Conservation (phyloP, 2,888 invertebrate genomes). For the Exocentrus adspersus region DNA sequence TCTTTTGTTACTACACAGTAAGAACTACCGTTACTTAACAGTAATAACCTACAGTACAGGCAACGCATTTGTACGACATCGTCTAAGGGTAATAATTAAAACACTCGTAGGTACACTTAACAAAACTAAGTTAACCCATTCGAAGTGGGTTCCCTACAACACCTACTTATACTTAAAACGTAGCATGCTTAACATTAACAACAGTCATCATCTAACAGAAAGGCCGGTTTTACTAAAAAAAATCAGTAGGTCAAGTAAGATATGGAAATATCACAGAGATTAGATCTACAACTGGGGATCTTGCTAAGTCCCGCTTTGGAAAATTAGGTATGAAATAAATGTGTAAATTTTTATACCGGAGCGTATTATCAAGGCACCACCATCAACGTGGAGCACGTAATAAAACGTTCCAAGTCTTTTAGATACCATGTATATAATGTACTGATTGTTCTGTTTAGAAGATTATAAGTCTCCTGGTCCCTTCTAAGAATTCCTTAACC, state of each 20-base stretch:
- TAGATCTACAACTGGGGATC: conserved; percentile 5
- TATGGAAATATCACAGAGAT: conserved; percentile 26
- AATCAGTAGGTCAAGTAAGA: conserved; percentile 15
- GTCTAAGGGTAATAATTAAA: no score
- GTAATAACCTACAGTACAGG: conserved; percentile 6
- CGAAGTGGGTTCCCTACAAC: no score
- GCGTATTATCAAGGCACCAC: neutral
- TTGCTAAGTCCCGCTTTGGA: neutral
- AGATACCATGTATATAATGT: neutral
- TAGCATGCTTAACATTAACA: conserved; percentile 21
- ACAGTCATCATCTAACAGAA: conserved; percentile 16
- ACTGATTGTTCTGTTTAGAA: conserved; percentile 13
- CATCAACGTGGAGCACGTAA: neutral
- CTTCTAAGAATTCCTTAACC: conserved; percentile 9
- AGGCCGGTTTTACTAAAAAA: conserved; percentile 12
- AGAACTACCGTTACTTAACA: conserved; percentile 3
- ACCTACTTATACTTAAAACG: conserved; percentile 9
- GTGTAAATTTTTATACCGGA: neutral
- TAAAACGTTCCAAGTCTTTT: neutral
- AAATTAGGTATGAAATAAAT: conserved; percentile 6
- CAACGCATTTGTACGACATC: conserved; percentile 14
- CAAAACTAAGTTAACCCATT: no score
- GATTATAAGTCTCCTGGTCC: neutral
- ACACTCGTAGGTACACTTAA: no score
- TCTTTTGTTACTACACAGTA: conserved; percentile 36